Evolutionary conservation across 1,140 invertebrate genomes (phyloP), one percentile per base, ranked within the genome.

Genomic region (Drosophila virilis): DNA sequence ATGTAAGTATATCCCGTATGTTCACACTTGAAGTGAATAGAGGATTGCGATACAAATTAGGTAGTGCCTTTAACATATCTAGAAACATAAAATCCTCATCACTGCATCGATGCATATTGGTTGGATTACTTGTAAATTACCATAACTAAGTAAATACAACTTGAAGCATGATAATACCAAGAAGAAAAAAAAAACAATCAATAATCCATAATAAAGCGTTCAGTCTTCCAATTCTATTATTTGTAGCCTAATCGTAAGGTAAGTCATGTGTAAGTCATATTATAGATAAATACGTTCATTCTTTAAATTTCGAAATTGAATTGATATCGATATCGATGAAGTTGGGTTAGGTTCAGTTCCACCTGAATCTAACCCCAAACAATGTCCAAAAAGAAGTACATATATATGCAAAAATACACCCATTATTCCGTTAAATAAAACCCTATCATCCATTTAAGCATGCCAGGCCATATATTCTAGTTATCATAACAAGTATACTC

Each of bases 181-280:
- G 7, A 33, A 28, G 7, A 22, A 28, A 8, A 37, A 33, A 52
- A 52, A 40, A 38, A 17, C 28, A 40, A 15, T 46, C n/a, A 45
- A 32, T 35, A 33, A 46, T 45, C 42, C 42, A 33, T 59, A 46
- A 59, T 59, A 12, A 40, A 57, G 8, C 32, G 38, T 43, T 59
- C 42, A 45, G 57, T 48, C 32, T 46, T 59, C 32, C 6, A 45
- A 46, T 59, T 59, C 42, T 46, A 35, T 59, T 13, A 33, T 59
- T 59, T 35, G 42, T 59, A 59, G 57, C 57, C 9, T 46, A 13
- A 59, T 59, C 13, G 42, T 46, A 59, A 59, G 57, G 57, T 59
- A 59, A 59, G 57, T 59, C 57, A 46, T 46, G 42, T 17, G 38
- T 45, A 33, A 22, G 42, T 46, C 28, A 46, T 46, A 32, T 15